phyloP scores from a whole-genome alignment of 2,797 vertebrate genomes.

The Selene dorsalis region DNA sequence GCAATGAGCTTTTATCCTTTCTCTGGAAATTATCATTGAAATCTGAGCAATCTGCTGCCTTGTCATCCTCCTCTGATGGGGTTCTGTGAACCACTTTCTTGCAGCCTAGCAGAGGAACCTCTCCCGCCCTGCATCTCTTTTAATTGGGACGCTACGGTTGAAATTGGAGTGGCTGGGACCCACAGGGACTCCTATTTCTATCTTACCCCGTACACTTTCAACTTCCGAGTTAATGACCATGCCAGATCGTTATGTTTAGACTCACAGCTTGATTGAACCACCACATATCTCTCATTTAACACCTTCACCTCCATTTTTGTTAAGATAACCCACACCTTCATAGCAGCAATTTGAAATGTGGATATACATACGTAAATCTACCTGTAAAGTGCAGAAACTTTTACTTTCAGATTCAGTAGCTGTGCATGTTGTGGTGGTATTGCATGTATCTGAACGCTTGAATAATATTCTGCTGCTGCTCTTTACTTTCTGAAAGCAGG shows the following conservation, averaged over 20 bases:
- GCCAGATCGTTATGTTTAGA: constrained; percentile 71
- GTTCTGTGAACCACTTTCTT: constrained; percentile 69
- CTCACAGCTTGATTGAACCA: constrained; percentile 49
- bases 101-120: constrained; percentile 62
- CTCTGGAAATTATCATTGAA: constrained; percentile 57
- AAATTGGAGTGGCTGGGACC: constrained; percentile 75
- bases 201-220: constrained; percentile 65
- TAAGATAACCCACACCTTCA: constrained; percentile 56
- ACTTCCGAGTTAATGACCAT: constrained; percentile 65
- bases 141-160: constrained; percentile 79
- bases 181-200: constrained; percentile 74
- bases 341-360: constrained; percentile 46
- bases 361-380: constrained; percentile 21
- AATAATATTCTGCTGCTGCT: too few species aligned
- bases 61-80: constrained; percentile 48
- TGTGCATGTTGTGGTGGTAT: constrained; percentile 36
- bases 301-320: constrained; percentile 53
- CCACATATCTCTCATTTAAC: constrained; percentile 60
- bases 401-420: constrained; percentile 18
- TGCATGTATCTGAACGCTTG: constrained; percentile 12
- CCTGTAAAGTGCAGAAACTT: constrained; percentile 30
- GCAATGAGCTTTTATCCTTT: constrained; percentile 25
- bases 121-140: constrained; percentile 72
- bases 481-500: too few species aligned
- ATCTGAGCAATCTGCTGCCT: constrained; percentile 57